Conservation (phyloP, 2,113 vertebrate genomes). For the Prunella fulvescens region DNA sequence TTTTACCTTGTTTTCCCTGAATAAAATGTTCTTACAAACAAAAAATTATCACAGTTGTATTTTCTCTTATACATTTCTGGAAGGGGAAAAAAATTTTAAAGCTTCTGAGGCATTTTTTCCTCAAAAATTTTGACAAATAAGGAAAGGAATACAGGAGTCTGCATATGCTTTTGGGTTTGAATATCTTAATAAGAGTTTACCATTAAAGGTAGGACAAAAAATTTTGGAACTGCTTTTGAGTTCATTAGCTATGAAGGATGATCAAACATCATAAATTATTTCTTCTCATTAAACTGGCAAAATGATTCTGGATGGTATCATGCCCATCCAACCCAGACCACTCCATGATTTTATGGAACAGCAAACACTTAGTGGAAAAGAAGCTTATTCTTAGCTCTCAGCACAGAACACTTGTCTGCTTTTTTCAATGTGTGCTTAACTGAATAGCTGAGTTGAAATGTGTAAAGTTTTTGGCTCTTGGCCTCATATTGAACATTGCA, state of each 20-base stretch:
- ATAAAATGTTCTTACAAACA: neutral
- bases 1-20: neutral
- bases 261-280: neutral
- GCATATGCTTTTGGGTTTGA: neutral
- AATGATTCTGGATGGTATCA: neutral
- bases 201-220: neutral
- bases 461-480: neutral
- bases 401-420: neutral
- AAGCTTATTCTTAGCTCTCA: neutral
- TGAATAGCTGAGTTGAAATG: neutral
- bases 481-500: neutral
- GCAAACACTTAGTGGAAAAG: neutral
- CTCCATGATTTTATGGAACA: neutral
- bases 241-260: neutral
- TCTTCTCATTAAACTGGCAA: neutral
- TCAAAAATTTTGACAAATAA: neutral
- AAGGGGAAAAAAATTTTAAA: neutral
- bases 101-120: accelerated
- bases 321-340: neutral
- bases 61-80: neutral
- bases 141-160: neutral
- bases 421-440: neutral
- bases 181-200: neutral
- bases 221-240: neutral
- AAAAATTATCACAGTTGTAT: neutral